Evolutionary conservation across 2,888 invertebrate species (phyloP).

Genomic region (Erebia palarica): DNA sequence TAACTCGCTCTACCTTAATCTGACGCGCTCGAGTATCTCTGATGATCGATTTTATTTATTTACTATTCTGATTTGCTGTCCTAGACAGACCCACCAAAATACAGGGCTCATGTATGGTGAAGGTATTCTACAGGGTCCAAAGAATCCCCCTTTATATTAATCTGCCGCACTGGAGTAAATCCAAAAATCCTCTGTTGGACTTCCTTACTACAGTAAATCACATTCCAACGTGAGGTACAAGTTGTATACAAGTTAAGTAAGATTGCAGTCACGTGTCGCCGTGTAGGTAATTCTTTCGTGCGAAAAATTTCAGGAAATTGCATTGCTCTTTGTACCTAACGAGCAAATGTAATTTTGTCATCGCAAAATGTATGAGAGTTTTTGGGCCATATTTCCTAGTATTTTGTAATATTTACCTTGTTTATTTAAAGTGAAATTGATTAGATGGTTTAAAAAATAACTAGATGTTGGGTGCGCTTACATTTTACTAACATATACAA

Average conservation of each 20-base stretch:
- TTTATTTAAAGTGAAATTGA: constrained; percentile 16
- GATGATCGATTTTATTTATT: no score
- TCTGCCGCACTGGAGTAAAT: no score
- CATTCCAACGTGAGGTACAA: neutral
- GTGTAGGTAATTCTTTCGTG: constrained; percentile 26
- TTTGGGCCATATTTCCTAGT: constrained; percentile 14
- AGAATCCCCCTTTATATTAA: no score
- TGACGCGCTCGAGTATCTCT: no score
- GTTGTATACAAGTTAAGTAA: constrained; percentile 17
- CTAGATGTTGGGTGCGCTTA: neutral
- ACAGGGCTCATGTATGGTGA: no score
- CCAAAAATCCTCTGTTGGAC: no score
- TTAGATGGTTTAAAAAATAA: neutral
- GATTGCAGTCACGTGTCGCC: constrained; percentile 31
- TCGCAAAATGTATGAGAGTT: constrained; percentile 15
- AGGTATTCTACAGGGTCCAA: no score
- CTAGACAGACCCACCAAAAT: no score
- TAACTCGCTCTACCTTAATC: no score
- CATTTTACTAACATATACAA: neutral
- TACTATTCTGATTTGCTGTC: no score
- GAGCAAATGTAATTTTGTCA: constrained; percentile 31
- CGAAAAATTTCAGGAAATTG: constrained; percentile 35
- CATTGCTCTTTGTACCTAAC: constrained; percentile 33
- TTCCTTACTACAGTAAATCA: neutral
- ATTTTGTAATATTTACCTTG: constrained; percentile 1